phyloP scores from a whole-genome alignment of 2,888 invertebrate genomes.

The Drosophila merina region DNA sequence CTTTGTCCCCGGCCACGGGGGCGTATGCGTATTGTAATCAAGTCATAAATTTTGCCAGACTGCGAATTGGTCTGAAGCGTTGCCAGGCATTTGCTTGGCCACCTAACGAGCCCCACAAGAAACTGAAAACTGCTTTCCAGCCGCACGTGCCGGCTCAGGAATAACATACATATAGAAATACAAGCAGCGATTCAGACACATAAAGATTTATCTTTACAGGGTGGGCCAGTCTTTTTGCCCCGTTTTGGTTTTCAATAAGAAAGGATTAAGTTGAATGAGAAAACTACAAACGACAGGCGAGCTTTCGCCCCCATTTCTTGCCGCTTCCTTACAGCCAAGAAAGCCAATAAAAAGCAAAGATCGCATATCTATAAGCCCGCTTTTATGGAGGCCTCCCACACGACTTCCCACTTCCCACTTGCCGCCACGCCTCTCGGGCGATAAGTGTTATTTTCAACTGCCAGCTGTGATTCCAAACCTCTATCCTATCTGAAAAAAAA shows the following conservation, averaged over 20 bases:
- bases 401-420: neutral
- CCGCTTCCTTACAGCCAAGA: constrained; percentile 29
- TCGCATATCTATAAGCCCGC: constrained; percentile 61
- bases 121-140: constrained; percentile 53
- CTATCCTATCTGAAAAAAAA: neutral
- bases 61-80: constrained; percentile 43
- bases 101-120: constrained; percentile 41
- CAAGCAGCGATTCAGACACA: constrained; percentile 19
- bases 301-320: constrained; percentile 6
- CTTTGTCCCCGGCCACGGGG: constrained; percentile 28
- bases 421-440: constrained; percentile 36
- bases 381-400: constrained; percentile 35
- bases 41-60: constrained; percentile 72
- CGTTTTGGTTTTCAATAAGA: constrained; percentile 70
- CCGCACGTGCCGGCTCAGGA: constrained; percentile 55
- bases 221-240: constrained; percentile 50
- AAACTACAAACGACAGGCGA: constrained; percentile 71
- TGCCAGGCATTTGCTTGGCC: constrained; percentile 28
- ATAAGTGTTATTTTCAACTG: constrained; percentile 76
- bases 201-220: constrained; percentile 27
- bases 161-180: neutral
- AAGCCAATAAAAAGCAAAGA: constrained; percentile 71
- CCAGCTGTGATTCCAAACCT: constrained; percentile 71
- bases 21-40: constrained; percentile 66
- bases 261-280: constrained; percentile 74